A percentile compares a stretch with the other conserved stretches of the same genome.
These are phyloP conservation scores for Plestiodon gilberti DNA, from an alignment of 2,113 vertebrate genomes.

Conservation along the genomic window DNA sequence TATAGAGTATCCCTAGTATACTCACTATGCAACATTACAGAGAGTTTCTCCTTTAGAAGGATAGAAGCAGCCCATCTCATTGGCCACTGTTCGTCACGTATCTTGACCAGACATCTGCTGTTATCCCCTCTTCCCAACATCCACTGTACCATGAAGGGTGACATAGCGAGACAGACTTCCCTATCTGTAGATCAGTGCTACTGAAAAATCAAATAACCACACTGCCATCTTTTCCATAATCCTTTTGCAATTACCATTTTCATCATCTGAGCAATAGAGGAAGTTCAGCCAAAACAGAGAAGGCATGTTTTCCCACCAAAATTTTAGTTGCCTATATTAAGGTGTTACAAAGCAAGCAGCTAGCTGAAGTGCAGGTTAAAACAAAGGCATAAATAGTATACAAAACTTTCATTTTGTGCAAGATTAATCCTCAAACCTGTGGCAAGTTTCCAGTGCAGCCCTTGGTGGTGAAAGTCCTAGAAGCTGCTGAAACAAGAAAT, in stretches of 20 bases:
- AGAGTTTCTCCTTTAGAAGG: not conserved
- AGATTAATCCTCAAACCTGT: not conserved
- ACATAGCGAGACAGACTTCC: not conserved
- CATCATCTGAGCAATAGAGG: not conserved
- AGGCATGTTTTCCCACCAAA: not conserved
- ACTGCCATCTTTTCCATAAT: not conserved
- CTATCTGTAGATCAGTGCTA: not conserved
- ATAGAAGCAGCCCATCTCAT: not conserved
- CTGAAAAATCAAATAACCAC: not conserved
- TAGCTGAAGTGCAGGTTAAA: not conserved
- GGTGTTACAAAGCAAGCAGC: not conserved
- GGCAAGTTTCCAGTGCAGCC: not conserved
- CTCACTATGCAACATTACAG: not conserved
- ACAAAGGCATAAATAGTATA: not conserved
- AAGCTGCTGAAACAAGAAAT: slow-evolving; percentile 21
- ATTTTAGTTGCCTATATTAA: not conserved
- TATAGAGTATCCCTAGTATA: not conserved
- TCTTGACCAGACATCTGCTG: not conserved
- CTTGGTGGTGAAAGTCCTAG: not conserved
- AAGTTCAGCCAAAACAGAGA: not conserved
- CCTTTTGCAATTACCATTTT: not conserved
- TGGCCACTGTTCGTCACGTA: not conserved
- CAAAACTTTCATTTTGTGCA: not conserved
- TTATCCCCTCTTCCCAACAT: not conserved
- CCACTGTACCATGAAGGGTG: not conserved